A percentile compares a stretch with the other conserved stretches of the same genome.
Evolutionary conservation across 2,113 vertebrate genomes (phyloP).

Genomic region (Athene cunicularia): DNA sequence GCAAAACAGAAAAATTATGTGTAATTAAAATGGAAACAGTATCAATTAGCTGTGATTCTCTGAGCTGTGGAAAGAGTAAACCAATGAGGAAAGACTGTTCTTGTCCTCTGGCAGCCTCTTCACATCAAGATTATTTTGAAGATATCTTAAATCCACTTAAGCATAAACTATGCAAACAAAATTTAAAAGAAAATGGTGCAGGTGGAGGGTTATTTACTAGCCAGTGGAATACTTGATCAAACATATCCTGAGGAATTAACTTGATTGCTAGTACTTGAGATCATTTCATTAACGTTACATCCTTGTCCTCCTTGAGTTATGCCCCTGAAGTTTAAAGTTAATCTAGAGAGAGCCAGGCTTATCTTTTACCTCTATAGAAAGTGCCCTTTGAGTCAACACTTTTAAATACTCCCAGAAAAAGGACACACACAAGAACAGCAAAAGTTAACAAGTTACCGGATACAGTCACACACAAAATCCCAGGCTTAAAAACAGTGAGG

Average conservation of each 20-base stretch:
- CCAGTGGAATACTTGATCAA: not conserved
- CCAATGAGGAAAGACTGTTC: slow-evolving; percentile 68
- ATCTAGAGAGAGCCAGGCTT: not conserved
- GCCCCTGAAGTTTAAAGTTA: not conserved
- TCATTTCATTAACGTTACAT: not conserved
- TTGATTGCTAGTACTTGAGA: slow-evolving; percentile 14
- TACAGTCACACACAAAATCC: not conserved
- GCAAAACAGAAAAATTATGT: slow-evolving; percentile 83
- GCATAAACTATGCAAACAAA: slow-evolving; percentile 50
- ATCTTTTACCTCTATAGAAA: not conserved
- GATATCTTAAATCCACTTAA: slow-evolving; percentile 61
- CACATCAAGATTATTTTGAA: slow-evolving; percentile 63
- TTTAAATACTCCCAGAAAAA: not conserved
- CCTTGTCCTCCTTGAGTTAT: not conserved
- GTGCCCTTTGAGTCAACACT: not conserved
- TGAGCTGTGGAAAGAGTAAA: slow-evolving; percentile 70
- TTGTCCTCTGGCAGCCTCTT: slow-evolving; percentile 69
- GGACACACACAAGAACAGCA: not conserved
- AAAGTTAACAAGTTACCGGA: not conserved
- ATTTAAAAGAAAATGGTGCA: slow-evolving; percentile 27
- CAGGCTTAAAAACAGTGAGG: not conserved
- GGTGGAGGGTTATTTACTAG: slow-evolving; percentile 55
- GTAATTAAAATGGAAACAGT: slow-evolving; percentile 81
- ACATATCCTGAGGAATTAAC: slow-evolving; percentile 27
- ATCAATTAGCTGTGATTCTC: slow-evolving; percentile 82